Evolutionary conservation across 2,888 invertebrate genomes (phyloP).

Genomic region (Heliconius sara): DNA sequence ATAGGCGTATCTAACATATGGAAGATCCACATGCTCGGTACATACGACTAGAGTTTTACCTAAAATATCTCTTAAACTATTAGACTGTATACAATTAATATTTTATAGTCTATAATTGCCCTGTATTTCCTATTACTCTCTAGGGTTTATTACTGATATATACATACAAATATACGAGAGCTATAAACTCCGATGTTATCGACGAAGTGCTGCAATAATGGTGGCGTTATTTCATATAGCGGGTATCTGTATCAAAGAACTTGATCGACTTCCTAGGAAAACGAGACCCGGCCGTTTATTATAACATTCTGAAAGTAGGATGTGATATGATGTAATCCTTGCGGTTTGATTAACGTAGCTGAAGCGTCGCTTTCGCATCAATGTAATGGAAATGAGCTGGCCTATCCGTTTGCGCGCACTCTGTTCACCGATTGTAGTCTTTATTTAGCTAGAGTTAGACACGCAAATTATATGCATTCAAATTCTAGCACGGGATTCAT

Average conservation of each 20-base stretch:
- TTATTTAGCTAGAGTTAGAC: slow-evolving; percentile 49
- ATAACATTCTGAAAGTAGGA: slow-evolving; percentile 46
- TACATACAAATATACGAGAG: slow-evolving; percentile 20
- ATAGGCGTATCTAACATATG: background rate
- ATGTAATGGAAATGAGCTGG: slow-evolving; percentile 63
- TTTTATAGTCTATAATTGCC: slow-evolving; percentile 21
- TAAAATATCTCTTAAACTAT: slow-evolving; percentile 26
- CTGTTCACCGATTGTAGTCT: background rate
- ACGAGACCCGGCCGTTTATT: slow-evolving; percentile 39
- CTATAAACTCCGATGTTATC: slow-evolving; percentile 28
- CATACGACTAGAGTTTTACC: background rate
- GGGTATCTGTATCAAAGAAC: slow-evolving; percentile 38
- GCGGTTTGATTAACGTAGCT: slow-evolving; percentile 59
- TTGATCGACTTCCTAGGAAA: slow-evolving; percentile 61
- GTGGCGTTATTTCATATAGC: slow-evolving; percentile 39
- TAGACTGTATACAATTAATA: slow-evolving; percentile 12
- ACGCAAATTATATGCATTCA: slow-evolving; percentile 48
- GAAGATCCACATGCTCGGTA: background rate
- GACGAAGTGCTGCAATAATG: slow-evolving; percentile 38
- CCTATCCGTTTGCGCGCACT: slow-evolving; percentile 50
- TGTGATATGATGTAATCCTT: slow-evolving; percentile 56
- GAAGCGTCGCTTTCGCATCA: slow-evolving; percentile 61
- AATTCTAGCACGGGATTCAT: slow-evolving; percentile 56
- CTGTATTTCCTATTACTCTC: slow-evolving; percentile 15
- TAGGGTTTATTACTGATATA: slow-evolving; percentile 19